phyloP scores from a whole-genome alignment of 2,888 invertebrate species.

The Spisula solida region DNA sequence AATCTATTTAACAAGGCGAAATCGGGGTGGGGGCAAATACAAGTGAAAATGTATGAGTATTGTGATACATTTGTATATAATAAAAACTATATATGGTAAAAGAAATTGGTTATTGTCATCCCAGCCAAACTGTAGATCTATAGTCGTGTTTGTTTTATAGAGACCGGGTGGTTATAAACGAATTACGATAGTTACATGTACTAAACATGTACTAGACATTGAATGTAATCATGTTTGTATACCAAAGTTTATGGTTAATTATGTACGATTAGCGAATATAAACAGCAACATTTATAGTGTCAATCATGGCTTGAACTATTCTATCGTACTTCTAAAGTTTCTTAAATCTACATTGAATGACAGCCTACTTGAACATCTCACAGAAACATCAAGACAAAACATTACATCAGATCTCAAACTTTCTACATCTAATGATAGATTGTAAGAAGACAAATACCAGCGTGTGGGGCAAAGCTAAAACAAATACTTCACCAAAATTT shows the following conservation, averaged over 20 bases:
- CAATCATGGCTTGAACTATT: constrained; percentile 40
- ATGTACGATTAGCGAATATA: constrained; percentile 49
- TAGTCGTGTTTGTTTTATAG: not conserved
- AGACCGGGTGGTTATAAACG: not conserved
- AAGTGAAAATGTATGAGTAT: too few relatives aligned
- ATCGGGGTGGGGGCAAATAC: too few relatives aligned
- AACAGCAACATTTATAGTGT: constrained; percentile 45
- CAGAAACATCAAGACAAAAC: constrained; percentile 19
- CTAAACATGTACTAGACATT: not conserved
- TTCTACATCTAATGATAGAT: constrained; percentile 35
- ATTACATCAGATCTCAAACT: constrained; percentile 20
- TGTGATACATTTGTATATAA: too few relatives aligned
- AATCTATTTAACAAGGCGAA: too few relatives aligned
- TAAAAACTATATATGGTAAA: not conserved
- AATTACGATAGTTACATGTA: not conserved
- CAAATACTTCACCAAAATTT: constrained; percentile 42
- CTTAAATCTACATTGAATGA: constrained; percentile 43
- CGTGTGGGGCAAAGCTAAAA: constrained; percentile 49
- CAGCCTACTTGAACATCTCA: constrained; percentile 29
- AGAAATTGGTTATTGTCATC: not conserved
- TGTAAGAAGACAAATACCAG: constrained; percentile 23
- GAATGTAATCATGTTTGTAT: not conserved
- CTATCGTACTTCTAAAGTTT: constrained; percentile 38
- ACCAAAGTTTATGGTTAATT: constrained; percentile 23
- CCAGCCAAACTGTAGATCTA: not conserved